A percentile compares a stretch with the other conserved stretches of the same genome.
phyloP scores from a whole-genome alignment of 2,888 invertebrate genomes.

The Dryobota labecula region DNA sequence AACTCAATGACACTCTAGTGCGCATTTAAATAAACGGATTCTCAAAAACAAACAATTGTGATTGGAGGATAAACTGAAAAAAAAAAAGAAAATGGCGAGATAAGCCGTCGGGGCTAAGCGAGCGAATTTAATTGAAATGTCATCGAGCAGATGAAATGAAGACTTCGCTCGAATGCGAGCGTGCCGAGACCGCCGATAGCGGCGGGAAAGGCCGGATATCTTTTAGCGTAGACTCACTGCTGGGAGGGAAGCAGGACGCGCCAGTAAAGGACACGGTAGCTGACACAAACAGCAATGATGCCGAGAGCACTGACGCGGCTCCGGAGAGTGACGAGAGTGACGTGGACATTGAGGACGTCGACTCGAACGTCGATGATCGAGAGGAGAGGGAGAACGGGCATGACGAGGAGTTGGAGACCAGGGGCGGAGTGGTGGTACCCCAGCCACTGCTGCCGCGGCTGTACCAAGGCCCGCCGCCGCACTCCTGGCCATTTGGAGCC shows the following conservation, averaged over 20 bases:
- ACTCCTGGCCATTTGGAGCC: conserved; percentile 91
- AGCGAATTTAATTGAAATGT: conserved; percentile 73
- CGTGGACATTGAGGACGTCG: conserved; percentile 88
- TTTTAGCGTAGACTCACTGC: conserved; percentile 93
- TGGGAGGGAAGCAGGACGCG: conserved; percentile 83
- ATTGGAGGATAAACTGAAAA: conserved; percentile 17
- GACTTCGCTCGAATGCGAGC: conserved; percentile 89
- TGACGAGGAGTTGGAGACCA: conserved; percentile 85
- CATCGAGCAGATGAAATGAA: conserved; percentile 88
- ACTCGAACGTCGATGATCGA: conserved; percentile 84
- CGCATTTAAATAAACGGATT: conserved; percentile 58
- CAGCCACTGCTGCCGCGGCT: conserved; percentile 92
- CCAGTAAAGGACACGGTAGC: conserved; percentile 73
- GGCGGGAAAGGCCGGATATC: conserved; percentile 92
- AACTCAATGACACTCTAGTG: conserved; percentile 50
- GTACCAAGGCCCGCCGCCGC: conserved; percentile 89
- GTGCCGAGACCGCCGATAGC: conserved; percentile 86
- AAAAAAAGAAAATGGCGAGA: conserved; percentile 51
- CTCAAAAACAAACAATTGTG: conserved; percentile 18
- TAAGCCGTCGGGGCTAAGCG: conserved; percentile 56
- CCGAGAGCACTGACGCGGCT: conserved; percentile 82
- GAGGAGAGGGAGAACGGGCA: conserved; percentile 84
- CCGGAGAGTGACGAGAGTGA: conserved; percentile 86
- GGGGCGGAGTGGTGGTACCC: conserved; percentile 92
- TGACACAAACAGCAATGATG: conserved; percentile 83